phyloP scores from a whole-genome alignment of 1,140 invertebrate genomes.

The Trichonephila clavipes region DNA sequence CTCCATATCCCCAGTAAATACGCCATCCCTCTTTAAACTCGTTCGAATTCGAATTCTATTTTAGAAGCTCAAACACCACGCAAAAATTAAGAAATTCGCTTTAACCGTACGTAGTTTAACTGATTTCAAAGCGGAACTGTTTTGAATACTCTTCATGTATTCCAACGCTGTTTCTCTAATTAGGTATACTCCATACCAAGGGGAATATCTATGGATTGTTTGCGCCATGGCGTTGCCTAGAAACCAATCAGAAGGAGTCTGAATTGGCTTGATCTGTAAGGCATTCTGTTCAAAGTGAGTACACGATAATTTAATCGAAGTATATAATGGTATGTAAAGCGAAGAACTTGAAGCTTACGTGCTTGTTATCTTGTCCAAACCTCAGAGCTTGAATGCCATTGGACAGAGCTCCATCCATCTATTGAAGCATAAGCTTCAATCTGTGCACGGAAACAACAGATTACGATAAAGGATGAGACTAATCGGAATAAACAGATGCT shows the following conservation, averaged over 20 bases:
- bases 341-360: not conserved
- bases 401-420: not conserved
- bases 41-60: not conserved
- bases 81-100: not conserved
- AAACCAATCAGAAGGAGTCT: not conserved
- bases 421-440: not conserved
- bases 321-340: not conserved
- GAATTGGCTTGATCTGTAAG: constrained; percentile 3
- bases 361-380: not conserved
- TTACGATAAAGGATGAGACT: not conserved
- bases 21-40: too few species aligned
- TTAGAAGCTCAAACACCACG: not conserved
- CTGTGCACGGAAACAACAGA: not conserved
- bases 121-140: not conserved
- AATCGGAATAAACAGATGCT: too few species aligned
- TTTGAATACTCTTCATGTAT: not conserved
- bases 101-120: not conserved
- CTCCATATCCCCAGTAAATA: too few species aligned
- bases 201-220: constrained; percentile 8
- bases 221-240: constrained; percentile 18
- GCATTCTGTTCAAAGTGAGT: not conserved
- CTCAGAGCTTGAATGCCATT: not conserved
- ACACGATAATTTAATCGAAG: not conserved
- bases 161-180: constrained; percentile 1
- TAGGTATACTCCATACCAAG: not conserved